Conservation (phyloP, 2,888 invertebrate species). For the Orchesella flavescens region DNA sequence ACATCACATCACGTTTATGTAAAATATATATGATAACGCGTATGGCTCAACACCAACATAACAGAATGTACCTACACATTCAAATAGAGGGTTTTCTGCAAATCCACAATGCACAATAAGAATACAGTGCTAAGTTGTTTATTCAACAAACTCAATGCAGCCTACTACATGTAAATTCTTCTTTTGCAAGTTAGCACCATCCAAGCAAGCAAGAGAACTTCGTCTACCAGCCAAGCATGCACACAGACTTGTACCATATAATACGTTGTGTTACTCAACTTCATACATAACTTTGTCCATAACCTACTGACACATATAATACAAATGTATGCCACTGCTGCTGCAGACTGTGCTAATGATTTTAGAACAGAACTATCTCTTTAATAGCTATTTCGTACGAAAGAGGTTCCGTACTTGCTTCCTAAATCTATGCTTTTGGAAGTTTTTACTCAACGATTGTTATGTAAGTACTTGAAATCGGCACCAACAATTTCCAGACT, state of each 20-base stretch:
- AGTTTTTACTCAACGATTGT: slow-evolving; percentile 22
- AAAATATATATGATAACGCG: too few species aligned
- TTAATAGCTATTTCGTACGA: slow-evolving; percentile 19
- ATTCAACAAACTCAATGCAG: slow-evolving; percentile 12
- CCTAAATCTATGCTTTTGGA: slow-evolving; percentile 3
- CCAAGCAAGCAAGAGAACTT: slow-evolving; percentile 8
- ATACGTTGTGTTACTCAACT: slow-evolving; percentile 53
- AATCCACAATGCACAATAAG: background rate
- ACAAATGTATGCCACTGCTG: slow-evolving; percentile 63
- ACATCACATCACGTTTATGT: too few species aligned
- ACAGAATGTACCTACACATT: too few species aligned
- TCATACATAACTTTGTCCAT: slow-evolving; percentile 69
- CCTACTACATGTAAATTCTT: slow-evolving; percentile 15
- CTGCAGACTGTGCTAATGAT: slow-evolving; percentile 36
- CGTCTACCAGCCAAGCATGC: slow-evolving; percentile 21
- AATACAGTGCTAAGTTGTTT: slow-evolving; percentile 29
- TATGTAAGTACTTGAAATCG: too few species aligned
- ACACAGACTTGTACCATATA: background rate
- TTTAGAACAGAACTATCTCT: slow-evolving; percentile 3
- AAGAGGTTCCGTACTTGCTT: slow-evolving; percentile 23
- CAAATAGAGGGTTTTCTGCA: too few species aligned
- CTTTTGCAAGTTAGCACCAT: slow-evolving; percentile 53
- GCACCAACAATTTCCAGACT: too few species aligned
- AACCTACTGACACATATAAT: slow-evolving; percentile 72
- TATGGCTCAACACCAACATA: too few species aligned